A percentile compares a stretch with the other conserved stretches of the same genome.
Evolutionary conservation across 2,797 vertebrate genomes (phyloP).

Genomic region (Tenualosa ilisha): DNA sequence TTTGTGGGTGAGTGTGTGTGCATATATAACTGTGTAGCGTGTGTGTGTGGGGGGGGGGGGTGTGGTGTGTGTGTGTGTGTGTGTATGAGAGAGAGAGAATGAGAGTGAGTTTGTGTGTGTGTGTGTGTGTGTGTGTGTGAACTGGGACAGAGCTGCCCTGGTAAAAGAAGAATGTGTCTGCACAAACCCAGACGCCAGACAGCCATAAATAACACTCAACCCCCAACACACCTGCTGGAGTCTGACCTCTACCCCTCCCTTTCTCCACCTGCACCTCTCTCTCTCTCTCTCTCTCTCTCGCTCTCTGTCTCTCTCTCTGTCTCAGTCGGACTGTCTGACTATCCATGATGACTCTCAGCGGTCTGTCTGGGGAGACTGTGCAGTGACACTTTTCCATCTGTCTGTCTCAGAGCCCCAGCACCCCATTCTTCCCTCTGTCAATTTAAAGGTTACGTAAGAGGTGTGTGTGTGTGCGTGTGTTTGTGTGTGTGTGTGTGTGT

Average conservation of each 20-base stretch:
- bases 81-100: neutral
- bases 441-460: neutral
- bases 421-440: neutral
- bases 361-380: neutral
- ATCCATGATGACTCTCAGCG: neutral
- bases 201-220: constrained; percentile 50
- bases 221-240: constrained; percentile 41
- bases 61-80: constrained; percentile 1
- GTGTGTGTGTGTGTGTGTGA: constrained; percentile 6
- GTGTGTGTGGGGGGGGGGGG: neutral
- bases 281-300: neutral
- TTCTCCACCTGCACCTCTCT: neutral
- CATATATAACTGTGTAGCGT: neutral
- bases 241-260: neutral
- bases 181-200: constrained; percentile 48
- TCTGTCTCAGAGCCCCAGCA: neutral
- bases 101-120: constrained; percentile 3
- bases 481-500: neutral
- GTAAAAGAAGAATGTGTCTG: constrained; percentile 32
- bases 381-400: neutral
- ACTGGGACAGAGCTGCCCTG: constrained; percentile 39
- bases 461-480: constrained; percentile 1
- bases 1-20: too few relatives aligned
- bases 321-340: neutral
- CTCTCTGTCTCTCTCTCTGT: constrained; percentile 27